Base-by-base conservation (phyloP, 2,888 invertebrate species). In the Lasioglossum zephyrum region DNA sequence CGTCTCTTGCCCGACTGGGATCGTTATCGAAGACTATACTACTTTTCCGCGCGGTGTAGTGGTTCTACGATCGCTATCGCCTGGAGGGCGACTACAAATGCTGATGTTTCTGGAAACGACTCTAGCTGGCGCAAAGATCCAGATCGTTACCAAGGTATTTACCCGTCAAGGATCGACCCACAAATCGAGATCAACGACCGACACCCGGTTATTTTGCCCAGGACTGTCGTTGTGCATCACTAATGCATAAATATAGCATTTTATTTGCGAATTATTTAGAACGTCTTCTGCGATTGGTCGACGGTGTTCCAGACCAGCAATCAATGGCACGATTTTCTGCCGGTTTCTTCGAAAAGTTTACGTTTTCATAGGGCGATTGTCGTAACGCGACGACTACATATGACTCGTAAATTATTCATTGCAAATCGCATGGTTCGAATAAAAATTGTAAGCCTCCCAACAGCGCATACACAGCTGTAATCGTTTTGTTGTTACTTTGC, bases 21-120 rank as follows among this genome's bases (percentile, higher is more conserved):
- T 89, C 89, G 85, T 89, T 87, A 87, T 85, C 83, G 80, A 77
- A 41, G 82, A 77, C 57, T 57, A 77, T 84, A 72, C 83, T 70
- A 72, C 73, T 84, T 81, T 70, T 77, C 47, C 77, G 6, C 53
- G 22, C 22, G 6, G 53, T 72, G 36, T 47, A 72, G 81, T 60
- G 73, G 77, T 57, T 72, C 63, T 16, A 63, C 78, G 86, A 89
- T 89, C 86, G 81, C 76, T 88, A 89, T 86, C 89, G 72, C 73
- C 76, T 72, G 70, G 57, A 66, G 13, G 74, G 77, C 57, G 77
- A 86, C 86, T 88, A 82, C 84, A 70, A 79, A 78, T 49, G 89
- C 82, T 63, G 84, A 88, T 86, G 86, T 81, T 84, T 75, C 74
- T 36, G 73, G 77, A 16, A 86, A 86, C 76, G 88, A 83, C 73